Evolutionary conservation across 2,797 vertebrate genomes (phyloP).

Genomic region (Coregonus suidteri): DNA sequence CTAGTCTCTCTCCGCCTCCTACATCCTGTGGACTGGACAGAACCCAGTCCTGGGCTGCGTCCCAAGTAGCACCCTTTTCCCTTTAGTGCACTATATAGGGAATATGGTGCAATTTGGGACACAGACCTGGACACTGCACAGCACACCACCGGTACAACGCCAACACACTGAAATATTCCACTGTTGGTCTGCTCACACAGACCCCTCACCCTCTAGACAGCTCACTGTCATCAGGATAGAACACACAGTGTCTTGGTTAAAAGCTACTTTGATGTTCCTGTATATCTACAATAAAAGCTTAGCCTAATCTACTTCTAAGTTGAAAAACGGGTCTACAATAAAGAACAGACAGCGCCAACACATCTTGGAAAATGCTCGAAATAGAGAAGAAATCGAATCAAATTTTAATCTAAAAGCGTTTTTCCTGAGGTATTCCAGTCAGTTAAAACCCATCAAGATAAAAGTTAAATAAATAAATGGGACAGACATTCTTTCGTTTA

Average conservation of each 20-base stretch:
- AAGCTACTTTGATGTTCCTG: background rate
- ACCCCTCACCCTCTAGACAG: background rate
- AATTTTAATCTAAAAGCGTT: constrained; percentile 19
- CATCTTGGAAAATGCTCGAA: background rate
- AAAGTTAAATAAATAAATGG: constrained; percentile 41
- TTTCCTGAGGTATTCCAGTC: constrained; percentile 27
- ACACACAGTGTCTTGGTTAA: background rate
- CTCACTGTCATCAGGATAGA: background rate
- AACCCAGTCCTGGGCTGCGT: background rate
- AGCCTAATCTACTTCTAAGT: background rate
- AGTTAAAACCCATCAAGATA: constrained; percentile 33
- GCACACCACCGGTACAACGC: background rate
- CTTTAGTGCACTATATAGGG: constrained; percentile 6
- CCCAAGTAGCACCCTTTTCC: background rate
- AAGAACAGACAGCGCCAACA: background rate
- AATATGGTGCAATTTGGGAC: background rate
- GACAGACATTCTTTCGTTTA: constrained; percentile 24
- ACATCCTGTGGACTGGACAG: constrained; percentile 24
- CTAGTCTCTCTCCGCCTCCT: background rate
- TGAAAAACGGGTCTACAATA: background rate
- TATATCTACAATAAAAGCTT: background rate
- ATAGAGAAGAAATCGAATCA: constrained; percentile 21
- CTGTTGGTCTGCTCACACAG: background rate
- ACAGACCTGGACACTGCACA: constrained; percentile 27
- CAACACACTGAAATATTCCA: constrained; percentile 4